Conservation (phyloP, 1,140 invertebrate species). For the Cyclina sinensis region DNA sequence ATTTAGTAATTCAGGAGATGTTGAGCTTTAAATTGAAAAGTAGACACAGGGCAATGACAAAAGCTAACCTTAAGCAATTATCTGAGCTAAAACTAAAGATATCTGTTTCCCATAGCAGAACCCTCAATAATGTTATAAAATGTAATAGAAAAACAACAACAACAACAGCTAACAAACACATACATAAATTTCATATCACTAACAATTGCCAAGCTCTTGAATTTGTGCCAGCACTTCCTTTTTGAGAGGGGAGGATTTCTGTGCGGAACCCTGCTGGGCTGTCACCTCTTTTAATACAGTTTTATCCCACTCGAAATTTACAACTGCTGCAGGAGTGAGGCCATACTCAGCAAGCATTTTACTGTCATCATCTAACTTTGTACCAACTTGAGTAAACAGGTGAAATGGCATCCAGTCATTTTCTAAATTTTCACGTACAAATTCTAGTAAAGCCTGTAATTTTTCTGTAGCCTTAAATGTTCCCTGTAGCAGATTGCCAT, state of each 20-base stretch:
- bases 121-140: no score
- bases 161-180: no score
- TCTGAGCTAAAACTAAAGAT: no score
- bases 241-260: slow-evolving; percentile 73
- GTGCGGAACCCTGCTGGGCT: slow-evolving; percentile 75
- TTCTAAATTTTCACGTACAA: slow-evolving; percentile 81
- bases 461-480: slow-evolving; percentile 84
- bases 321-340: slow-evolving; percentile 84
- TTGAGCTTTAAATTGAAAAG: no score
- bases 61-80: no score
- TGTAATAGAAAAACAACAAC: no score
- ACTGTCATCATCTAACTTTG: slow-evolving; percentile 80
- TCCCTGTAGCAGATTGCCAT: slow-evolving; percentile 87
- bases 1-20: no score
- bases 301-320: slow-evolving; percentile 84
- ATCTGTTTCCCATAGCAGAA: no score
- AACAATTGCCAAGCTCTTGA: slow-evolving; percentile 42
- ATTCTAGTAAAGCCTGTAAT: slow-evolving; percentile 76
- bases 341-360: slow-evolving; percentile 83
- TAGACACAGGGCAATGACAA: no score
- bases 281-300: slow-evolving; percentile 79
- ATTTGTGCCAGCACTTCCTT: slow-evolving; percentile 73
- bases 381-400: slow-evolving; percentile 76
- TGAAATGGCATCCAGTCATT: slow-evolving; percentile 85
- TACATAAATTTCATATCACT: no score